phyloP scores from a whole-genome alignment of 2,888 invertebrate genomes.

The Brachyptera risi region DNA sequence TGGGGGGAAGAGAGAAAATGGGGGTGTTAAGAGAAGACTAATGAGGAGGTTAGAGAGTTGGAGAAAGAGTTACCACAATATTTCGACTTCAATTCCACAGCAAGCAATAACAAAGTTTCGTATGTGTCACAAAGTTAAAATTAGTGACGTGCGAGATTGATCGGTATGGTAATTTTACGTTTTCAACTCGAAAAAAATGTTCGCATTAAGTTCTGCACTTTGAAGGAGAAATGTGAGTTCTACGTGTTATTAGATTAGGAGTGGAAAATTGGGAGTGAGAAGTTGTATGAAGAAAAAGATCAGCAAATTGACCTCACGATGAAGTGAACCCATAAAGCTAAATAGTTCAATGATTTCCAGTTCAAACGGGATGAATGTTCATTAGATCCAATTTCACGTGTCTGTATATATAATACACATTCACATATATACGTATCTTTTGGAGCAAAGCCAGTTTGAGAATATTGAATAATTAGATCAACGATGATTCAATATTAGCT shows the following conservation, averaged over 20 bases:
- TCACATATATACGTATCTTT: no score
- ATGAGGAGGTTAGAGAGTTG: slow-evolving; percentile 22
- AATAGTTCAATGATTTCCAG: no score
- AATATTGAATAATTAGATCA: not conserved
- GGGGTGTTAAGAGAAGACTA: slow-evolving; percentile 15
- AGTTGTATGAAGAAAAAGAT: no score
- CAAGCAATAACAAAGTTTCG: not conserved
- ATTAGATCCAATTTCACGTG: no score
- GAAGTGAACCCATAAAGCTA: no score
- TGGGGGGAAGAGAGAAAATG: not conserved
- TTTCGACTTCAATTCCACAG: slow-evolving; percentile 13
- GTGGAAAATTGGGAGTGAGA: no score
- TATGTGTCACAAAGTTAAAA: not conserved
- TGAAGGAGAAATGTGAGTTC: no score
- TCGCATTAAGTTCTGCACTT: not conserved
- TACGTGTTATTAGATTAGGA: no score
- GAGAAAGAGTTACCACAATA: not conserved
- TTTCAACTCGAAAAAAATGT: not conserved
- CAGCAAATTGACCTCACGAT: no score
- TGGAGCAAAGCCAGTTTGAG: not conserved
- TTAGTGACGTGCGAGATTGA: not conserved
- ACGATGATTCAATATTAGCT: not conserved
- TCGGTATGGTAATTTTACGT: not conserved
- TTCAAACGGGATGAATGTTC: no score
- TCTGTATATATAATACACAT: no score